Conservation (phyloP, 2,888 invertebrate genomes). For the Perizoma flavofasciatum region DNA sequence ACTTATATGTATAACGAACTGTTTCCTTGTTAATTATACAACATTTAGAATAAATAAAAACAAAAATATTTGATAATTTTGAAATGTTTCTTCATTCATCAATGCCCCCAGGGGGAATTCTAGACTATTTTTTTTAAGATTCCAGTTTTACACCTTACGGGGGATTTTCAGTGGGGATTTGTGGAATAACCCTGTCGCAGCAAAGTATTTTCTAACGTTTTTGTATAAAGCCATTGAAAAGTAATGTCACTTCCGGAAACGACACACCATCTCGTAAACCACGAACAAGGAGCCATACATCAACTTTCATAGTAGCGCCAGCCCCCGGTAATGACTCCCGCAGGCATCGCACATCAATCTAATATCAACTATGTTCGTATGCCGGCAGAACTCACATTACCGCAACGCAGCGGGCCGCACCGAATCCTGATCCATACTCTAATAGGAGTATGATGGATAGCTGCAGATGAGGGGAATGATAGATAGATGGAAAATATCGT, state of each 20-base stretch:
- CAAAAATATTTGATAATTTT: no score
- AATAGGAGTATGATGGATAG: slow-evolving; percentile 31
- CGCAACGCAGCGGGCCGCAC: not conserved
- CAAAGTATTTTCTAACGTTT: not conserved
- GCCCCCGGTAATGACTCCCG: slow-evolving; percentile 21
- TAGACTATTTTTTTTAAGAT: no score
- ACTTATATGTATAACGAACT: no score
- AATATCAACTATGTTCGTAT: slow-evolving; percentile 6
- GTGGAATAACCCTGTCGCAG: no score
- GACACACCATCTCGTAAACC: slow-evolving; percentile 14
- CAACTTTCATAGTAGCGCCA: slow-evolving; percentile 20
- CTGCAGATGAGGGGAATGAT: slow-evolving; percentile 16
- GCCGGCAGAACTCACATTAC: slow-evolving; percentile 15
- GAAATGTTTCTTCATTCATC: no score
- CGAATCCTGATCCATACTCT: slow-evolving; percentile 21
- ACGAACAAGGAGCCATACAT: slow-evolving; percentile 13
- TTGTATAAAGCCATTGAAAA: slow-evolving; percentile 7
- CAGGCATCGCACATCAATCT: slow-evolving; percentile 13
- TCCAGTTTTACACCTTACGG: no score
- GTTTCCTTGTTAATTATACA: no score
- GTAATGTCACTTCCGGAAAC: slow-evolving; percentile 10
- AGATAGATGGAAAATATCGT: slow-evolving; percentile 8
- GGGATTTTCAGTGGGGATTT: no score
- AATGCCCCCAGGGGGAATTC: no score
- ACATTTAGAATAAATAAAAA: no score